These are phyloP conservation scores for Dermochelys coriacea DNA, from an alignment of 2,797 vertebrate genomes.

Conservation along the genomic window DNA sequence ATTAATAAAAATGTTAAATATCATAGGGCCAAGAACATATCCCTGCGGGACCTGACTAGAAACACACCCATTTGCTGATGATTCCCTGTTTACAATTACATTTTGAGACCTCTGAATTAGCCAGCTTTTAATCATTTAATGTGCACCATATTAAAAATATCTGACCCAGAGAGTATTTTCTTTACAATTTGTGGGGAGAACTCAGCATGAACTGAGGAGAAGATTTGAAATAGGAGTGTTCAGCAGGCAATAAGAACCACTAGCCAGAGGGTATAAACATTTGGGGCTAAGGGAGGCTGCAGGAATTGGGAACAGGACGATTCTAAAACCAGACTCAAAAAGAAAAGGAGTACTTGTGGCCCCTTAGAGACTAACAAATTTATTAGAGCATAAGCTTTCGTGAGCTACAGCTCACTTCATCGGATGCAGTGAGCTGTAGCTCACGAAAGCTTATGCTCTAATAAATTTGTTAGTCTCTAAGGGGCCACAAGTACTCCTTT, in stretches of 20 bases:
- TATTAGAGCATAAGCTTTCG: no score
- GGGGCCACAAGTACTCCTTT: no score
- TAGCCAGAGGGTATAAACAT: neutral
- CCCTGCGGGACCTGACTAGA: neutral
- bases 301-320: neutral
- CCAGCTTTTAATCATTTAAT: neutral
- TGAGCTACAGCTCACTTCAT: no score
- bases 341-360: no score
- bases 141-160: neutral
- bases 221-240: neutral
- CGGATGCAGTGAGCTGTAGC: no score
- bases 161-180: neutral
- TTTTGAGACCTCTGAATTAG: neutral
- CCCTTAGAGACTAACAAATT: no score
- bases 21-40: neutral
- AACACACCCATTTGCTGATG: neutral
- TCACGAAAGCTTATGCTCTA: no score
- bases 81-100: neutral
- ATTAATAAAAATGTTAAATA: neutral
- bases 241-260: rapidly evolving
- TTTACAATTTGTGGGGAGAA: neutral
- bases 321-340: neutral
- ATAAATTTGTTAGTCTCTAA: no score
- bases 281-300: neutral
- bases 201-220: neutral